Percentiles rank a stretch among this genome's conserved stretches.
Evolutionary conservation across 2,888 invertebrate species (phyloP).

Genomic region (Macrosoma leucophasiata): DNA sequence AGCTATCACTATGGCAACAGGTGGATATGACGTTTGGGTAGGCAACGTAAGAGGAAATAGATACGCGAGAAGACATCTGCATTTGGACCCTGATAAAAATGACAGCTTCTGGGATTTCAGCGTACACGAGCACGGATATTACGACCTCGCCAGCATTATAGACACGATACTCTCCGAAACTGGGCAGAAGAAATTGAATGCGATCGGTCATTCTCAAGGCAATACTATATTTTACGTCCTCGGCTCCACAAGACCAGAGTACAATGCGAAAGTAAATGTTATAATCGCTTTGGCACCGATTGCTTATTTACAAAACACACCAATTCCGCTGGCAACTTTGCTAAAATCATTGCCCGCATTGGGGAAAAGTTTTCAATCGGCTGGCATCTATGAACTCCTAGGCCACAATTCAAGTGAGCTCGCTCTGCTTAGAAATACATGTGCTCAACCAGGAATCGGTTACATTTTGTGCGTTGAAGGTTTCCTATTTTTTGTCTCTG

Average conservation of each 20-base stretch:
- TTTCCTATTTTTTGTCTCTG: conserved; percentile 12
- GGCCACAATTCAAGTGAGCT: conserved; percentile 9
- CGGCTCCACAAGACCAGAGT: conserved; percentile 63
- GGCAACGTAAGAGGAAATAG: conserved; percentile 73
- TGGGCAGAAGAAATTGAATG: conserved; percentile 66
- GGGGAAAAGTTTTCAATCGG: conserved; percentile 50
- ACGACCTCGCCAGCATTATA: conserved; percentile 80
- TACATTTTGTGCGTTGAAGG: conserved; percentile 18
- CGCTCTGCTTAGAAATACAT: conserved; percentile 12
- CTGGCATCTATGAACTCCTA: conserved; percentile 27
- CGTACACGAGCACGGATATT: conserved; percentile 80
- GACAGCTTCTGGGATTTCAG: conserved; percentile 68
- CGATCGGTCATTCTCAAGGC: conserved; percentile 82
- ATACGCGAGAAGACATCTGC: conserved; percentile 70
- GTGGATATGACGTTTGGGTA: conserved; percentile 63
- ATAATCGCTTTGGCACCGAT: conserved; percentile 73
- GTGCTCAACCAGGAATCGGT: conserved; percentile 11
- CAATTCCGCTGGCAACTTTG: conserved; percentile 29
- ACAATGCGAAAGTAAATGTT: conserved; percentile 70
- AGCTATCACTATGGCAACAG: conserved; percentile 45
- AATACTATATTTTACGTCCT: conserved; percentile 71
- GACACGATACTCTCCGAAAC: conserved; percentile 49
- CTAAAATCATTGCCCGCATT: conserved; percentile 34
- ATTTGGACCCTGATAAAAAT: conserved; percentile 41
- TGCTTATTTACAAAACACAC: conserved; percentile 53